Base-by-base conservation (phyloP, 2,797 vertebrate species). In the Tadarida brasiliensis region DNA sequence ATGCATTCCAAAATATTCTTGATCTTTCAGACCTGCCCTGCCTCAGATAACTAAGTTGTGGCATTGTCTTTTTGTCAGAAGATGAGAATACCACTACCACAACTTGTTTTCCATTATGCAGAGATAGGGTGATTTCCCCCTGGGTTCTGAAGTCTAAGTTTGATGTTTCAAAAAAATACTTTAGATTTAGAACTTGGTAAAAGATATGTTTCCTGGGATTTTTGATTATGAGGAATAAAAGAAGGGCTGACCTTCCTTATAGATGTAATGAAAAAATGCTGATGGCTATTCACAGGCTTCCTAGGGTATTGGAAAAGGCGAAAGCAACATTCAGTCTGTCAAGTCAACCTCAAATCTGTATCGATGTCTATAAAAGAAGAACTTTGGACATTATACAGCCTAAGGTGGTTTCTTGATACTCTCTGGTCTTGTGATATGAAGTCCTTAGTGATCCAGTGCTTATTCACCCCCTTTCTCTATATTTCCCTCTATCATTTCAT, bases 131-230 rank as follows among this genome's bases (percentile, higher is more conserved):
- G 17, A 56, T 85, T 74, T 84, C 68, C 20, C 30, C 39, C 5
- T 49, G 4, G 2, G 24, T 77, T 92, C 57, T 30, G 4, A 80
- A 51, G 33, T 90, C 47, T 71, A 71, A 80, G 14, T 87, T 73
- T 92, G 30, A 80, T 70, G 54, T 91, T 73, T 44, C 44, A 10
- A n/a, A 85, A 85, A 68, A 65, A 68, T 6, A 30, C 19, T 70
- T 90, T 22, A 93, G 68, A 78, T 35, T 87, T 76, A 95, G 54
- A 97, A 80, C 15, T 84, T 61, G 78, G 77, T n/a, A 63, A 96
- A 83, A 90, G 12, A 68, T 22, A 10, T 47, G 3, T 9, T 91
- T 83, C 63, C 49, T 87, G 16, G 12, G 39, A 35, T 80, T 92
- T 63, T 59, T 61, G 3, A 24, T 65, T 51, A 28, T 57, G 33